phyloP scores from a whole-genome alignment of 2,113 vertebrate genomes.

The Chascanopsetta lugubris region DNA sequence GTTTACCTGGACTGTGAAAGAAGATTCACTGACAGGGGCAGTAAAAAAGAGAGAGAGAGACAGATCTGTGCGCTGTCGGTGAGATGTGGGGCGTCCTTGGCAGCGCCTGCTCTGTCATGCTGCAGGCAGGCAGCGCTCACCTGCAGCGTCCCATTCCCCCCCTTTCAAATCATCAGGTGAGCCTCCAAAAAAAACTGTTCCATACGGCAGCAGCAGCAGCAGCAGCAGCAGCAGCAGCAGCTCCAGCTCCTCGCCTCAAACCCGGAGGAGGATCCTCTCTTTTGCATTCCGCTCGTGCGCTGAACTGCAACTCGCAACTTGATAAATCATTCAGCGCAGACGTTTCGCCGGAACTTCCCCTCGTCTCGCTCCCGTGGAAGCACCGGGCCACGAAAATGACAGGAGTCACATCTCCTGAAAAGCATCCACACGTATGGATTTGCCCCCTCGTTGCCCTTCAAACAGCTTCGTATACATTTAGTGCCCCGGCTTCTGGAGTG shows the following conservation, averaged over 20 bases:
- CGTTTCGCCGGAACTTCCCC: slow-evolving; percentile 33
- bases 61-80: slow-evolving; percentile 5
- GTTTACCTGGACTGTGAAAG: slow-evolving; percentile 12
- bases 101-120: slow-evolving; percentile 9
- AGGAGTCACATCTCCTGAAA: slow-evolving; percentile 49
- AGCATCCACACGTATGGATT: slow-evolving; percentile 54
- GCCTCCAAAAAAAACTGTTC: slow-evolving; percentile 27
- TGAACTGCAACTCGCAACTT: slow-evolving; percentile 57
- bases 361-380: slow-evolving; percentile 46
- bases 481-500: slow-evolving; percentile 20
- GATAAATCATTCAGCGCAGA: slow-evolving; percentile 70
- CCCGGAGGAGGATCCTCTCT: slow-evolving; percentile 15
- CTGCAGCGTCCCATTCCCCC: slow-evolving; percentile 5
- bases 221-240: background rate
- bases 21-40: slow-evolving; percentile 24
- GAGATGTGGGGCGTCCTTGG: slow-evolving; percentile 17
- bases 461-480: slow-evolving; percentile 18
- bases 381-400: slow-evolving; percentile 52
- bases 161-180: slow-evolving; percentile 37
- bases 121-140: slow-evolving; percentile 26
- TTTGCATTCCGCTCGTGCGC: slow-evolving; percentile 49
- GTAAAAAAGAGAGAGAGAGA: slow-evolving; percentile 10
- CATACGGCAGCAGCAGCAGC: slow-evolving; percentile 15
- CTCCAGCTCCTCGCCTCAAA: background rate
- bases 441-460: slow-evolving; percentile 34